A percentile compares a stretch with the other conserved stretches of the same genome.
Conservation (phyloP, 2,113 vertebrate species). For the Gila orcuttii region DNA sequence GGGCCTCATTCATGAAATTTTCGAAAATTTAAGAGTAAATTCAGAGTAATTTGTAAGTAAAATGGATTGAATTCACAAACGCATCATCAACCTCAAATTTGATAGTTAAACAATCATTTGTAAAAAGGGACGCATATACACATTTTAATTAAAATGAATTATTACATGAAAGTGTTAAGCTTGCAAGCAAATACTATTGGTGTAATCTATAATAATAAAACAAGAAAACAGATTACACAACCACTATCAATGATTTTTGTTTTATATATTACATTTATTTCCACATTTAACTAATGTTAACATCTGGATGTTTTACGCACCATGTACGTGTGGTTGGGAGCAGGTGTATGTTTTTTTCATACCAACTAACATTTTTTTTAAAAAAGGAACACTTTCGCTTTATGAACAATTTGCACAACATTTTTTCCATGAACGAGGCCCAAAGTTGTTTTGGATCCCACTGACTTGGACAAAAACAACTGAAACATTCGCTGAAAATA, state of each 20-base stretch:
- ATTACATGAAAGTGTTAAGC: not conserved
- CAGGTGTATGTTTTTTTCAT: not conserved
- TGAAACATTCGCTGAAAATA: not conserved
- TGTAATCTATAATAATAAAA: not conserved
- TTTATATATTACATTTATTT: too few relatives aligned
- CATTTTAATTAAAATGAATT: not conserved
- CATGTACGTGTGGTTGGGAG: not conserved
- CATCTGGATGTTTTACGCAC: not conserved
- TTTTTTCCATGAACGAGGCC: not conserved
- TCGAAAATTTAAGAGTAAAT: not conserved
- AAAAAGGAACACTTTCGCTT: not conserved
- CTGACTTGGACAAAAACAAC: not conserved
- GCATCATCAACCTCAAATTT: too few relatives aligned
- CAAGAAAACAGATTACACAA: not conserved
- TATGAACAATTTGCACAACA: not conserved
- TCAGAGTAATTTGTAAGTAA: not conserved
- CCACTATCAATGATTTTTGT: too few relatives aligned
- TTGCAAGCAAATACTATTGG: not conserved
- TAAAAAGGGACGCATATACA: too few relatives aligned
- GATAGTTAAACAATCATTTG: not conserved
- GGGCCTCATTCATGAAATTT: not conserved
- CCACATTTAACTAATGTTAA: not conserved
- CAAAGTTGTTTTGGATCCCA: not conserved
- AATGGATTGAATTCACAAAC: not conserved
- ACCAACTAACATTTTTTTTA: not conserved